Evolutionary conservation across 2,113 vertebrate species (phyloP), one percentile per base, ranked within the genome.

Genomic region (Actinemys pallida): DNA sequence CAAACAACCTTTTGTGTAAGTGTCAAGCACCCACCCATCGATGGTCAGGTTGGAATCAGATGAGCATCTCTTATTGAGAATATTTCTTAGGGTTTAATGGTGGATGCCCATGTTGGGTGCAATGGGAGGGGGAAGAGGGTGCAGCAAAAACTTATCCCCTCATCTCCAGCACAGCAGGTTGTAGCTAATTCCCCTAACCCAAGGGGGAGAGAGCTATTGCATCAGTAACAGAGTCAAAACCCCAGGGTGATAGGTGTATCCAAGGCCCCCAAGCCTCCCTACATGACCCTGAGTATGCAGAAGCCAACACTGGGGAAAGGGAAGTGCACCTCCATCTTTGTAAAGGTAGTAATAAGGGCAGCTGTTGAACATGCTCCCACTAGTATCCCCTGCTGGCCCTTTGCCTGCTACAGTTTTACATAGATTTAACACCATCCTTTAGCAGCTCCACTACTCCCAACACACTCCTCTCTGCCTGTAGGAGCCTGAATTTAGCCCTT

Each of bases 371-470:
- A 53, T 75, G 17, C 1, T 62, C 29, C 31, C 31, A 65, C 35
- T 17, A 62, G 59, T 5, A 62, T 62, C 62, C 31, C 35, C 81
- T 53, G 1, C 49, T 83, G 45, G 49, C 3, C 49, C 81, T 91
- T 92, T 76, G 84, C 8, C 3, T 52, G 31, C 5, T 29, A 57
- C 65, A 16, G 19, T 12, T 13, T 87, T 62, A 25, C 91, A 72
- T 3, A 88, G 11, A 24, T 31, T 1, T 17, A 3, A 45, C 52
- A 80, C 19, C 8, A 50, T 1, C 3, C 75, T 20, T 25, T 50
- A 65, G 17, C 8, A 72, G 12, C 85, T 10, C 39, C 47, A 3
- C n/a, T 2, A 80, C 22, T 16, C 6, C 7, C 13, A 13, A 0
- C 4, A 29, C 2, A 3, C 19, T 7, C 12, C 83, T 78, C 20